A percentile compares a stretch with the other conserved stretches of the same genome.
These are phyloP conservation scores for Anthoptus insignis DNA, from an alignment of 2,888 invertebrate species.

Conservation along the genomic window DNA sequence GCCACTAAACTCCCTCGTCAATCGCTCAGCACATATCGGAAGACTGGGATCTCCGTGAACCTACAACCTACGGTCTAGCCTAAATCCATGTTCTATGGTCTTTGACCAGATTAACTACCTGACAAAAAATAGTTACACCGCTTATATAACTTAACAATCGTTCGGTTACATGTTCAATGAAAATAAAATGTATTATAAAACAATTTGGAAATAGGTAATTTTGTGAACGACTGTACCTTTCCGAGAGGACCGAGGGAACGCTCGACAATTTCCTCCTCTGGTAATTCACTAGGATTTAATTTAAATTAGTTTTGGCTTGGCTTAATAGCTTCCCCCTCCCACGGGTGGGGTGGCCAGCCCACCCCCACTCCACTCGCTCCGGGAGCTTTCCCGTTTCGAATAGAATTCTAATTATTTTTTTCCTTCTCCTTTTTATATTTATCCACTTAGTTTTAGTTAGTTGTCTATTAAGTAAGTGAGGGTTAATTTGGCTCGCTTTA, in stretches of 20 bases:
- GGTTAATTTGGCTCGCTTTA: too few species aligned
- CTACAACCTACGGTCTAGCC: too few species aligned
- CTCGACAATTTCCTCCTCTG: constrained; percentile 87
- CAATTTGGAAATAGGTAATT: constrained; percentile 46
- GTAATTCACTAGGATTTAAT: constrained; percentile 93
- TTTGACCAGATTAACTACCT: too few species aligned
- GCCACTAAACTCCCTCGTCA: too few species aligned
- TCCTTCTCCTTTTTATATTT: constrained; percentile 38
- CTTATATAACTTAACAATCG: too few species aligned
- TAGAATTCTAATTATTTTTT: constrained; percentile 50
- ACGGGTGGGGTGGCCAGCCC: constrained; percentile 54
- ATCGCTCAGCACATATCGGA: too few species aligned
- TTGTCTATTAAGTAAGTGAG: constrained; percentile 34
- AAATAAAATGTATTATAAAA: too few species aligned
- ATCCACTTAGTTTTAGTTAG: constrained; percentile 38
- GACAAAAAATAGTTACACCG: too few species aligned
- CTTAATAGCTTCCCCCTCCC: constrained; percentile 92
- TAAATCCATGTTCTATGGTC: too few species aligned
- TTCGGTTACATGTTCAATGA: too few species aligned
- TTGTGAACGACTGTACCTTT: constrained; percentile 60
- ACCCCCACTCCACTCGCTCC: constrained; percentile 76
- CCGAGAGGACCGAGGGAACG: constrained; percentile 82
- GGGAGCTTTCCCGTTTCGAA: constrained; percentile 54
- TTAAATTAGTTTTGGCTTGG: constrained; percentile 96
- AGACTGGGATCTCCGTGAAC: too few species aligned